Evolutionary conservation across 2,888 invertebrate species (phyloP), one percentile per base, ranked within the genome.

Genomic region (Drosophila paracracens): DNA sequence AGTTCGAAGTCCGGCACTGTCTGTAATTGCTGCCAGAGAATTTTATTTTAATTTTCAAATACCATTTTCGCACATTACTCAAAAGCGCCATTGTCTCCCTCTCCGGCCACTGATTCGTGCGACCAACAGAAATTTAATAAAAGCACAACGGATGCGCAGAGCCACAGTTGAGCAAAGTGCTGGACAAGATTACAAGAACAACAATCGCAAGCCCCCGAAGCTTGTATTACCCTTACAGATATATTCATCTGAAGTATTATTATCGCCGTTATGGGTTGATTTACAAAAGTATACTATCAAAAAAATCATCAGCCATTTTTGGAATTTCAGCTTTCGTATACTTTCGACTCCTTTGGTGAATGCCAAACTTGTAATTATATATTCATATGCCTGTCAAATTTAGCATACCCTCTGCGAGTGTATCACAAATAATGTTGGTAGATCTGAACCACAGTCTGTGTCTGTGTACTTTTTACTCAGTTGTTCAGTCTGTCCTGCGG

Each of bases 11-110:
- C 57, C 43, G 13, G 16, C 31, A 51, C 62, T 66, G 70, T 52
- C 67, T 70, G 67, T 83, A 83, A 83, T 83, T 85, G 86, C 77
- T 70, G 68, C 36, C 69, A 48, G 36, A 54, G 38, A 66, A 63
- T 63, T 64, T 67, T 61, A 65, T 80, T 68, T 80, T 56, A 79
- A 79, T 79, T 87, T 82, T 62, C 64, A 79, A 79, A 89, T 81
- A 79, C 60, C 60, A 83, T 68, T 70, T 73, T 79, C 68, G 61
- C 76, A 76, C 79, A 74, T 76, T 71, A 64, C 73, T 74, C 62
- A 70, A 69, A 70, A 64, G 61, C 56, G 29, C 51, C 69, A 68
- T 66, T 82, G 70, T 70, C 71, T 70, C 48, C 33, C 29, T n/a
- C 52, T 13, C 21, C 35, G 43, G 35, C 21, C 57, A 40, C 10